Base-by-base conservation (phyloP, 2,797 vertebrate species). In the Loris lydekkerianus region DNA sequence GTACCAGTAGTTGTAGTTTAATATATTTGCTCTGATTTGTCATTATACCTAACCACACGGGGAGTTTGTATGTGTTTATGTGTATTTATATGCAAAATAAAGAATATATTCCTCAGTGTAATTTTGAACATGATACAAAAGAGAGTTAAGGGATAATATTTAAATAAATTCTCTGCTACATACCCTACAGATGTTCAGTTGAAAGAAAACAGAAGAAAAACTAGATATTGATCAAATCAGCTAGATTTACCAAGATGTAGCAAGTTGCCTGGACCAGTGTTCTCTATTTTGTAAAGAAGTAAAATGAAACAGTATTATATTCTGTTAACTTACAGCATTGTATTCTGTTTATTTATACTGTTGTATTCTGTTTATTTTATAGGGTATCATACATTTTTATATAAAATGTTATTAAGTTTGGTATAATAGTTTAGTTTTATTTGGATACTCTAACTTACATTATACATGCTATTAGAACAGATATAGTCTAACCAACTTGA, bases 391-490 rank as follows among this genome's bases (percentile, higher is more conserved):
- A 93, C 53, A 93, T 77, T 96, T 97, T 90, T 94, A 85, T 60
- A 96, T 97, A 96, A 97, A 97, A 96, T 95, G 97, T 97, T 97
- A 97, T 97, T 84, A 96, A 73, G 95, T 94, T 96, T 98, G 81
- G 53, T 94, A 96, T 91, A 87, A 70, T 91, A 91, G 43, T 93
- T 86, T 82, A 73, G 67, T 94, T 97, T 97, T 96, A 87, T 96
- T 96, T 95, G 96, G 88, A 76, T 86, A 63, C 63, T 87, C 9
- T 93, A 88, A 60, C 75, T 92, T 93, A 80, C 87, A 34, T 92
- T 93, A 80, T 89, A 34, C 20, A 53, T 86, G n/a, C 78, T 93
- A 73, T 87, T 94, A 76, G 89, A 96, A 95, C 34, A 92, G 61
- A 96, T 85, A 90, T 88, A n/a, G 43, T 94, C 61, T 94, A 81